phyloP scores from a whole-genome alignment of 2,113 vertebrate species.

The Myotis brandtii region DNA sequence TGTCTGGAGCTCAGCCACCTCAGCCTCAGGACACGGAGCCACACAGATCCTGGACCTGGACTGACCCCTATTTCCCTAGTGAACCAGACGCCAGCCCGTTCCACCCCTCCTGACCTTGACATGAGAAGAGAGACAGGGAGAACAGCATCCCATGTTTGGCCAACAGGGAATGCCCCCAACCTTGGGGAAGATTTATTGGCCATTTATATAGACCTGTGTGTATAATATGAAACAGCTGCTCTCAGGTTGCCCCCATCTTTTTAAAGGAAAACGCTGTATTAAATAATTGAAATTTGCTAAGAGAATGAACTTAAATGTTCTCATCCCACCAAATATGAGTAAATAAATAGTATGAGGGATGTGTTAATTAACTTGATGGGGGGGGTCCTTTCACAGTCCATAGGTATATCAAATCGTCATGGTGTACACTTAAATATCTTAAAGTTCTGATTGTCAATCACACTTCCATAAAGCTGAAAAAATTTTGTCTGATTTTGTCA shows the following conservation, averaged over 20 bases:
- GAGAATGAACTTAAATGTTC: not conserved
- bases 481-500: not conserved
- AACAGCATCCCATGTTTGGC: not conserved
- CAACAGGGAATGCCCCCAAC: not conserved
- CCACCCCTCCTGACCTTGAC: not conserved
- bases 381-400: not conserved
- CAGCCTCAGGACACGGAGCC: not conserved
- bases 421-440: not conserved
- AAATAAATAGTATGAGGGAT: not conserved
- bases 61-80: not conserved
- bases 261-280: not conserved
- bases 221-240: not conserved
- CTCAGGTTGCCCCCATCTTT: not conserved
- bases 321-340: not conserved
- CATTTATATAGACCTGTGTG: not conserved
- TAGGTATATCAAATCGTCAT: not conserved
- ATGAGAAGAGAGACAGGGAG: not conserved
- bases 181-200: not conserved
- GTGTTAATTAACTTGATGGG: not conserved
- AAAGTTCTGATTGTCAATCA: not conserved
- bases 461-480: not conserved
- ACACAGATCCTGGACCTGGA: not conserved
- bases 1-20: rapidly evolving
- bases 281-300: not conserved
- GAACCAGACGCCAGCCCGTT: rapidly evolving